Evolutionary conservation across 2,888 invertebrate species (phyloP), one percentile per base, ranked within the genome.

Genomic region (Anthophora plumipes): DNA sequence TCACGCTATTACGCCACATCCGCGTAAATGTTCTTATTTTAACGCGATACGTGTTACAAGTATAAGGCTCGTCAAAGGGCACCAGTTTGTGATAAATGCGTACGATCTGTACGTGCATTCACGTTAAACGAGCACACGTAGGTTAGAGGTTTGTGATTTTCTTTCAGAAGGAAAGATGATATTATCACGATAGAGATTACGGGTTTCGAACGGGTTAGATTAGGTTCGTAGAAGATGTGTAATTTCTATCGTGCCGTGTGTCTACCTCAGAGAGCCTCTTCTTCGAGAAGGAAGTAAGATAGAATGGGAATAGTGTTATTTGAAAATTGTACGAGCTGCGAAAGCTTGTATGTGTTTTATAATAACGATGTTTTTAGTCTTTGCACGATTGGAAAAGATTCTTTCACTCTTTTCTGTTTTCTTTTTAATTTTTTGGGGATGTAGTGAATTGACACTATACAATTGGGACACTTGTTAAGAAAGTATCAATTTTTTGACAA

Each of bases 51-150:
- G 59, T 85, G 87, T 87, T 82, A 83, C 83, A 66, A n/a, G 63
- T 54, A 73, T 78, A 71, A 64, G 59, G 77, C 77, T 77, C 80
- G 55, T 52, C 61, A 63, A 66, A 68, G 72, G 80, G 75, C 77
- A 75, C 75, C 74, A 48, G 82, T 31, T 86, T 88, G 86, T 85
- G 85, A 88, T 85, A 88, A n/a, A 87, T 64, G 80, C 63, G 54
- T 46, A 37, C 43, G 22, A 6, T 31, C 31, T 20, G 20, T 14
- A 39, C 71, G 61, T 52, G 60, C 39, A 37, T 31, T 20, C 43
- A 9, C 37, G 20, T 12, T 11, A 31, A 54, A 39, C 1, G 22
- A 3, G 12, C n/a, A 63, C 11, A 2, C 31, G 11, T 7, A 8
- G 17, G 31, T 37, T 31, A 25, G 17, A 31, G 14, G 7, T 31